A percentile compares a stretch with the other conserved stretches of the same genome.
phyloP scores from a whole-genome alignment of 2,888 invertebrate genomes.

The Dryobotodes eremita region DNA sequence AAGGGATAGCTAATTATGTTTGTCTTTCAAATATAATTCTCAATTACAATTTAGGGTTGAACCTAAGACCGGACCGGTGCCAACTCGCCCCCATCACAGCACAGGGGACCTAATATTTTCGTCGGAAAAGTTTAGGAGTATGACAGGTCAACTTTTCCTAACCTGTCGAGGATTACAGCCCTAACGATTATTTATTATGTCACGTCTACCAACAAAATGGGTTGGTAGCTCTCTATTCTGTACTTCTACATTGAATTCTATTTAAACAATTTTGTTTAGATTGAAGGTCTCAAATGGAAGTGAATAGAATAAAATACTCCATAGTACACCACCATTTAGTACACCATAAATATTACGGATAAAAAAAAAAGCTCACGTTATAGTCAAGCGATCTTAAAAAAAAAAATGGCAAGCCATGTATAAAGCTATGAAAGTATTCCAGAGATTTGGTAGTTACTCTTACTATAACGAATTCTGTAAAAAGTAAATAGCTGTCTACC shows the following conservation, averaged over 20 bases:
- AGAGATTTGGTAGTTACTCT: not conserved
- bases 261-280: too few species aligned
- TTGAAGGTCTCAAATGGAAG: too few species aligned
- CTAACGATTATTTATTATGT: constrained; percentile 53
- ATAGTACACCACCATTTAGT: too few species aligned
- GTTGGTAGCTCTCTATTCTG: constrained; percentile 2
- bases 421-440: not conserved
- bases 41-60: constrained; percentile 35
- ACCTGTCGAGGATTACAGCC: constrained; percentile 41
- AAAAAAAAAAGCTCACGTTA: not conserved
- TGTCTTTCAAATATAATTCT: constrained; percentile 8
- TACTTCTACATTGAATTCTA: not conserved
- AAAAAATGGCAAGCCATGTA: not conserved
- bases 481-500: not conserved
- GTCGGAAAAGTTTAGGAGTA: constrained; percentile 41
- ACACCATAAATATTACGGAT: too few species aligned
- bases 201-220: constrained; percentile 12
- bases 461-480: not conserved
- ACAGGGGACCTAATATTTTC: constrained; percentile 46
- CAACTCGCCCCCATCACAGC: not conserved
- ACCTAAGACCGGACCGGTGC: not conserved
- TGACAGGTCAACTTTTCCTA: constrained; percentile 54
- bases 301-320: too few species aligned
- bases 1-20: not conserved
- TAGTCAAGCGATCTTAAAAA: not conserved